Evolutionary conservation across 2,113 vertebrate genomes (phyloP), one percentile per base, ranked within the genome.

Genomic region (Garra rufa): DNA sequence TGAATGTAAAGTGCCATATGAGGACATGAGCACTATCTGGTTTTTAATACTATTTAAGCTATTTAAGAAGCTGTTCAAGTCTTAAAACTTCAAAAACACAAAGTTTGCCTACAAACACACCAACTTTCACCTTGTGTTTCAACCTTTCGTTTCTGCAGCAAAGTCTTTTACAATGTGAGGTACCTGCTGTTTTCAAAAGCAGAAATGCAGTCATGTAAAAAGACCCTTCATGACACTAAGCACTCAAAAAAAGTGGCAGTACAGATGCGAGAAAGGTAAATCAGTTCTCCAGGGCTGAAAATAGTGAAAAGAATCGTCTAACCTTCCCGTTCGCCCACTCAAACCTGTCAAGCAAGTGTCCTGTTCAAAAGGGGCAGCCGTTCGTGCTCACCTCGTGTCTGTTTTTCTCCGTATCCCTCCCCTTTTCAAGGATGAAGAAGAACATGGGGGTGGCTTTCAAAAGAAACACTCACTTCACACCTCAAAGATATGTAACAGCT

Each of bases 381-480:
- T 63, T 79, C 24, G n/a, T 26, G 55, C 55, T 79, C 76, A 79
- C 55, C 76, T 79, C 38, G 0, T 44, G 38, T 79, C 76, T 61
- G 55, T 79, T 79, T 13, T 28, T 57, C 28, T 44, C n/a, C 8
- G 8, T 78, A 78, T 44, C 9, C 55, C 7, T 63, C 55, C 76
- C 38, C 9, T 78, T 79, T 28, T 61, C n/a, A 79, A 79, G 55
- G 41, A 79, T 79, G 11, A 63, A 63, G 55, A 26, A 43, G 78
- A 48, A 80, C 59, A 65, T 80, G 78, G 78, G 77, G 61, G 78
- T 67, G 78, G 61, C 59, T 43, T 80, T 80, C 59, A 46, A 80
- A 80, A 80, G 78, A 80, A 67, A 80, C 26, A 48, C 43, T 80
- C 78, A 65, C 77, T 80, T 67, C 59, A 67, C 78, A 80, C 26